Evolutionary conservation across 2,888 invertebrate genomes (phyloP), one percentile per base, ranked within the genome.

Genomic region (Meteorus colon): DNA sequence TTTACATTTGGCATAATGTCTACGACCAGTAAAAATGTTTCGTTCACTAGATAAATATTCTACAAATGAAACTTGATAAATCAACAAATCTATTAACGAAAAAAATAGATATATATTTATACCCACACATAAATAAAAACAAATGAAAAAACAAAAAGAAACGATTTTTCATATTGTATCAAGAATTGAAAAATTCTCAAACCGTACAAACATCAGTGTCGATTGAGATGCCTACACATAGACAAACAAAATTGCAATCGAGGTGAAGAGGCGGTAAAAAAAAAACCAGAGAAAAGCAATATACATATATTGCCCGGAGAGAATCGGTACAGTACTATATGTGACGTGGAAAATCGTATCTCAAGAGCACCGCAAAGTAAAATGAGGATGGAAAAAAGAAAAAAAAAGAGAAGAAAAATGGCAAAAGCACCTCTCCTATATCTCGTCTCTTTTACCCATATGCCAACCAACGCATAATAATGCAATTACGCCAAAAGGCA

Each of bases 1-100:
- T 74, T 79, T 79, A 79, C 79, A 29, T 60, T 29, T 24, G 59
- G 59, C 76, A 67, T 74, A 62, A 41, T 55, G 76, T 74, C 74
- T 62, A 45, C 48, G 51, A 73, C 67, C 63, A 70, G 59, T 65
- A 74, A 55, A 24, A 74, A 62, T 65, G 55, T 45, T 12, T 29
- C 10, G 16, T 27, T 24, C 6, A 1, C 31, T 63, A 60, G 45
- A 66, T 69, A 66, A 60, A 59, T 55, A 55, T 65, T 72, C 65
- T 55, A 67, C 70, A 70, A 51, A 68, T 70, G 59, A 45, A 51
- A 55, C 48, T 70, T 59, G 59, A 72, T 59, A 59, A 74, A 77
- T 71, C 74, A 19, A 27, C 48, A 27, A 51, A 2, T 19, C 29
- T 29, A 24, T 34, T 8, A 48, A 14, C 34, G 2, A 29, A 62